phyloP scores from a whole-genome alignment of 1,140 invertebrate species.

The Caenorhabditis remanei region DNA sequence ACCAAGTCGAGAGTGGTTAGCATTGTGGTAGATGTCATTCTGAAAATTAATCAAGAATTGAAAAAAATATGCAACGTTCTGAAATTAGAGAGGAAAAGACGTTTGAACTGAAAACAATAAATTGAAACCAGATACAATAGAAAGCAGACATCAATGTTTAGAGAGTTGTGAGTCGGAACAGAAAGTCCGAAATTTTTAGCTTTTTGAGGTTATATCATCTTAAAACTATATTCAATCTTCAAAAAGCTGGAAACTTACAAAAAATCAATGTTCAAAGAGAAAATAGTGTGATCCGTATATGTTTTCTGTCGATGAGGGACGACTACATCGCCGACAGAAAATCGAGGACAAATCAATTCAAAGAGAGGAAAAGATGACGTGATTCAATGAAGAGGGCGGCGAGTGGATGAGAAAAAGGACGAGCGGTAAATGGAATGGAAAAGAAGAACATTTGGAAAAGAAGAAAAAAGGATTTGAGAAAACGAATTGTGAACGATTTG shows the following conservation, averaged over 20 bases:
- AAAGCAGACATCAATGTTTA: too few species aligned
- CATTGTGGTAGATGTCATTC: constrained; percentile 49
- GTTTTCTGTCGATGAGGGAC: not conserved
- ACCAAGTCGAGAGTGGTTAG: constrained; percentile 52
- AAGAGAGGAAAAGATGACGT: not conserved
- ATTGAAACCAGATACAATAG: too few species aligned
- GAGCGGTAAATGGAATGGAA: not conserved
- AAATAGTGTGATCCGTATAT: not conserved
- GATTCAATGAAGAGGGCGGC: not conserved
- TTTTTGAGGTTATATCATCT: too few species aligned
- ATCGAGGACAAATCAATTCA: constrained; percentile 34
- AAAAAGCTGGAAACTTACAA: not conserved
- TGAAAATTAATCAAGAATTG: not conserved
- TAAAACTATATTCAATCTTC: too few species aligned
- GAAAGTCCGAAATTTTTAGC: too few species aligned
- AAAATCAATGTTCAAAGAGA: not conserved
- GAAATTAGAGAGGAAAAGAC: too few species aligned
- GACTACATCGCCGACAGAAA: not conserved
- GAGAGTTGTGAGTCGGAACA: too few species aligned
- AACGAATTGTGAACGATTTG: not conserved
- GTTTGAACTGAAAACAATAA: too few species aligned
- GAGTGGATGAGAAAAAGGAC: not conserved
- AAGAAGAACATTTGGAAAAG: not conserved
- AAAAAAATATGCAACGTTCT: too few species aligned
- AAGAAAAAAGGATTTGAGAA: too few species aligned